These are phyloP conservation scores for Cacajao melanocephalus DNA, from an alignment of 2,797 vertebrate species.

Conservation along the genomic window DNA sequence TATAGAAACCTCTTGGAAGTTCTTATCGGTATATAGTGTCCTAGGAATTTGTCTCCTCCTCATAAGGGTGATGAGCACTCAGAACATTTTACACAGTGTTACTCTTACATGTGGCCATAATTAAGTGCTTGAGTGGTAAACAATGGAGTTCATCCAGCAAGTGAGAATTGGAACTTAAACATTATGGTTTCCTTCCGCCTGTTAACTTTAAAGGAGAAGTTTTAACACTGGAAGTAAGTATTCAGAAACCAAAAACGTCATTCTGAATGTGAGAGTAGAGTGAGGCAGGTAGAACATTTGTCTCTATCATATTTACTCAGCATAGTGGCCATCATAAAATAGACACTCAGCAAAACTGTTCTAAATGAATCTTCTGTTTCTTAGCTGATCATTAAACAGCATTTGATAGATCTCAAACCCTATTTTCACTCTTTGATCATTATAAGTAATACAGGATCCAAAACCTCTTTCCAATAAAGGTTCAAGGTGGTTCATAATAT, in stretches of 20 bases:
- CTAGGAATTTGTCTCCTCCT: not conserved
- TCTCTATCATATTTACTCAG: not conserved
- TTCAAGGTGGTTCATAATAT: not conserved
- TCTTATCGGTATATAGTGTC: not conserved
- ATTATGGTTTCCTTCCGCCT: not conserved
- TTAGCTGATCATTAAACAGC: not conserved
- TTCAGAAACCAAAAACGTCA: not conserved
- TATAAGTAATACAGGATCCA: not conserved
- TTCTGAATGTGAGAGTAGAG: not conserved
- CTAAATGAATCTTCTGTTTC: not conserved
- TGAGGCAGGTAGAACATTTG: not conserved
- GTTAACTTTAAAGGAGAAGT: not conserved
- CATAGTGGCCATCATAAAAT: not conserved
- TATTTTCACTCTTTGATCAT: not conserved
- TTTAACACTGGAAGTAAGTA: not conserved
- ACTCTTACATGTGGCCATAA: not conserved
- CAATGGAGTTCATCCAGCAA: not conserved
- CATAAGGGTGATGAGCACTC: not conserved
- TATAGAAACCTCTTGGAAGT: not conserved
- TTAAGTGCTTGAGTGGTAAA: not conserved
- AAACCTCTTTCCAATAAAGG: not conserved
- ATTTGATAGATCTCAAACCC: not conserved
- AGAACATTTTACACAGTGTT: not conserved
- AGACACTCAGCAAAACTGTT: not conserved
- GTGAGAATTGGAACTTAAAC: not conserved